Conservation (phyloP, 1,140 invertebrate genomes). For the Drosophila obscura region DNA sequence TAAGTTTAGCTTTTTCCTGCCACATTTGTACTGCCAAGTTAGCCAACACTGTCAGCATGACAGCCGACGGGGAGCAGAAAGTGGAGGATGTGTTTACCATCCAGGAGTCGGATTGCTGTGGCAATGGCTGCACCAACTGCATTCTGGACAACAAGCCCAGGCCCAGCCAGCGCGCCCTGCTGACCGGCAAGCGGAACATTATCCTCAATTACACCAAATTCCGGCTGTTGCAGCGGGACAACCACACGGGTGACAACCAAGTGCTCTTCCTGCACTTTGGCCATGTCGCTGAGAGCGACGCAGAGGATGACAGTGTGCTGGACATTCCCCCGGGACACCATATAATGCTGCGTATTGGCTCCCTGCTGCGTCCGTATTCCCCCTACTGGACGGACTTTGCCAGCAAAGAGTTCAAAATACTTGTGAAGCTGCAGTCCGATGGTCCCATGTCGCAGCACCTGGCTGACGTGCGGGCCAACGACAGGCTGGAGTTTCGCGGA, state of each 20-base stretch:
- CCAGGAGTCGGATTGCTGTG: slow-evolving; percentile 67
- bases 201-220: slow-evolving; percentile 58
- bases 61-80: not conserved
- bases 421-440: slow-evolving; percentile 65
- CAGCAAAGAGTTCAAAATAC: slow-evolving; percentile 67
- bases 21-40: too few relatives aligned
- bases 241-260: slow-evolving; percentile 17
- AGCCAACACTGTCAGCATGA: too few relatives aligned
- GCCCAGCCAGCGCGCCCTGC: slow-evolving; percentile 39
- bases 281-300: not conserved
- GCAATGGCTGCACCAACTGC: slow-evolving; percentile 81
- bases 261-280: slow-evolving; percentile 64
- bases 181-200: slow-evolving; percentile 63
- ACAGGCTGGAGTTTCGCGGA: slow-evolving; percentile 73
- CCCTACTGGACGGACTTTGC: slow-evolving; percentile 70
- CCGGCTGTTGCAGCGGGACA: slow-evolving; percentile 40
- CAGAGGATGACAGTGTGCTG: slow-evolving; percentile 42
- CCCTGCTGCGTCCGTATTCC: slow-evolving; percentile 70
- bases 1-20: too few relatives aligned
- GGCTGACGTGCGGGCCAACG: slow-evolving; percentile 19
- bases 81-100: slow-evolving; percentile 16
- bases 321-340: slow-evolving; percentile 75
- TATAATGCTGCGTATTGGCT: slow-evolving; percentile 65
- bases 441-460: slow-evolving; percentile 70
- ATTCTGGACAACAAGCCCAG: slow-evolving; percentile 66